Percentiles rank a stretch among this genome's conserved stretches.
Conservation (phyloP, 2,113 vertebrate genomes). For the Tupaia chinensis region DNA sequence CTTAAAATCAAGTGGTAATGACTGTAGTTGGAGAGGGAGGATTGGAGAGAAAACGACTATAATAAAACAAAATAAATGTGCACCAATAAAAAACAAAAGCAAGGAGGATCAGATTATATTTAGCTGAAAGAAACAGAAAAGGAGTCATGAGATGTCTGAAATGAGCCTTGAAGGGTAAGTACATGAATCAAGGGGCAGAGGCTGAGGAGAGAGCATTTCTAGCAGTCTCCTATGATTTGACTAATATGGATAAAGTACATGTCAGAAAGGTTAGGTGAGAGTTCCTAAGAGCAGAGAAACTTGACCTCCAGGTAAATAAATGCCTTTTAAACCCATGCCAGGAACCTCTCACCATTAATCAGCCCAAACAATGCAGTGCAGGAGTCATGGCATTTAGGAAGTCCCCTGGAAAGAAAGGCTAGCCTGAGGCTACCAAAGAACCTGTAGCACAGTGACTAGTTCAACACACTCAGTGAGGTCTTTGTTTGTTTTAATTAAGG, state of each 20-base stretch:
- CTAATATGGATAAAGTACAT: slow-evolving; percentile 6
- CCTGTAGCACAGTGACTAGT: too few relatives aligned
- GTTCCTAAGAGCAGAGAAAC: slow-evolving; percentile 23
- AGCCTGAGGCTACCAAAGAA: background rate
- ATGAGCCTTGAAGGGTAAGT: background rate
- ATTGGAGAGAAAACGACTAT: slow-evolving; percentile 2
- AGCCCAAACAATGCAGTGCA: background rate
- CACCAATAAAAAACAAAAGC: slow-evolving; percentile 40
- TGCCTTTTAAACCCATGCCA: background rate
- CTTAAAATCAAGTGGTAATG: slow-evolving; percentile 26
- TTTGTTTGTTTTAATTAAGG: slow-evolving; percentile 54
- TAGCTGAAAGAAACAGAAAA: slow-evolving; percentile 32
- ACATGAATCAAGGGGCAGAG: background rate
- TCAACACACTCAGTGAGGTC: background rate
- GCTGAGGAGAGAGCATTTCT: background rate
- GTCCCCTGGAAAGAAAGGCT: background rate
- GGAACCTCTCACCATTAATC: slow-evolving; percentile 24
- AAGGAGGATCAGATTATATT: slow-evolving; percentile 8
- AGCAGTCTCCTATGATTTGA: background rate
- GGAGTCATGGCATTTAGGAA: background rate
- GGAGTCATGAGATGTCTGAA: background rate
- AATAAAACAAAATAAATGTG: slow-evolving; percentile 37
- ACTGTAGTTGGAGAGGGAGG: background rate
- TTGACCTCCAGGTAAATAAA: slow-evolving; percentile 57
- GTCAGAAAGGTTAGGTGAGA: background rate